Evolutionary conservation across 2,113 vertebrate genomes (phyloP).

Genomic region (Misgurnus mizolepis): DNA sequence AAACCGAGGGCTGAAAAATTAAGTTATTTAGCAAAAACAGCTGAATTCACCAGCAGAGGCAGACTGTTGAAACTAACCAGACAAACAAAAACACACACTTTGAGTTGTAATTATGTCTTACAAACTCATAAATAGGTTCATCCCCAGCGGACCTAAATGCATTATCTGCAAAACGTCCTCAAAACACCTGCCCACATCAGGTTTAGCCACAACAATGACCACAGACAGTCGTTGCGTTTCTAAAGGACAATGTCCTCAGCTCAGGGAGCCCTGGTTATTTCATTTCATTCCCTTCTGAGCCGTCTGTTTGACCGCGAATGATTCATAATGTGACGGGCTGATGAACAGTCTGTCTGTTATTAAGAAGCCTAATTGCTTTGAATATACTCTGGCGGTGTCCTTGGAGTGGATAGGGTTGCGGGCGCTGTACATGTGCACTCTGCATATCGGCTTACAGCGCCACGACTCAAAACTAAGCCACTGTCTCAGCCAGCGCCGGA

Average conservation of each 20-base stretch:
- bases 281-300: conserved; percentile 28
- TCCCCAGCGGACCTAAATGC: background rate
- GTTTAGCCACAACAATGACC: background rate
- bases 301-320: conserved; percentile 15
- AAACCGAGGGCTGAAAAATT: too few relatives aligned
- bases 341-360: conserved; percentile 48
- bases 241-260: conserved; percentile 5
- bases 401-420: conserved; percentile 52
- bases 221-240: background rate
- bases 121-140: background rate
- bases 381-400: conserved; percentile 51
- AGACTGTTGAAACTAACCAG: too few relatives aligned
- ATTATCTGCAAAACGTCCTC: background rate
- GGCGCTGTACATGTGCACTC: conserved; percentile 15
- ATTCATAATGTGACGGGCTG: conserved; percentile 43
- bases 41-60: too few relatives aligned
- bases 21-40: too few relatives aligned
- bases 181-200: background rate
- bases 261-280: conserved; percentile 29
- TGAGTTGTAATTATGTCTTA: background rate
- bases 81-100: background rate
- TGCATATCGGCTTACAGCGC: conserved; percentile 41
- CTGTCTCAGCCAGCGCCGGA: conserved; percentile 16
- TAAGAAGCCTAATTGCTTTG: conserved; percentile 44
- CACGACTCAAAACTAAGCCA: conserved; percentile 8